phyloP scores from a whole-genome alignment of 2,797 vertebrate genomes.

The Etheostoma perlongum region DNA sequence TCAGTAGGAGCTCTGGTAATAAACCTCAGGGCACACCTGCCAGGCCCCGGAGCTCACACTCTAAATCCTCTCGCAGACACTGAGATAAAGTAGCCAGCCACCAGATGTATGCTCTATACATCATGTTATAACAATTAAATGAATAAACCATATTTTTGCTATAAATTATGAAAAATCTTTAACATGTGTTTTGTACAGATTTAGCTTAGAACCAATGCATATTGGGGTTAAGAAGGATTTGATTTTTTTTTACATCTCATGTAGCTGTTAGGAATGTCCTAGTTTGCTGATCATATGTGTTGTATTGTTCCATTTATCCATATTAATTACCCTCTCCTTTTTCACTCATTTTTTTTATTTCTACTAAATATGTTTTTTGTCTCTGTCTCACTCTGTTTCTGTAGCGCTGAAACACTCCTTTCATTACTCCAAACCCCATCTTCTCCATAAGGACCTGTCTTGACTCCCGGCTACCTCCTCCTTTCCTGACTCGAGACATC shows the following conservation, averaged over 20 bases:
- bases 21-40: constrained; percentile 55
- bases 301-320: constrained; percentile 32
- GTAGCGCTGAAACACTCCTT: constrained; percentile 84
- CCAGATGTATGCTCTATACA: not conserved
- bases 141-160: not conserved
- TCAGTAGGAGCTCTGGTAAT: constrained; percentile 39
- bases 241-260: constrained; percentile 17
- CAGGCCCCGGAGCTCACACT: constrained; percentile 66
- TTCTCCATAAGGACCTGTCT: constrained; percentile 82
- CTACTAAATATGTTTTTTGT: constrained; percentile 75
- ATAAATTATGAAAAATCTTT: not conserved
- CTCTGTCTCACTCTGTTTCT: constrained; percentile 80
- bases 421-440: constrained; percentile 77
- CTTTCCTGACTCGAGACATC: constrained; percentile 76
- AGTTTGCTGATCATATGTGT: constrained; percentile 33
- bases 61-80: constrained; percentile 61
- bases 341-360: constrained; percentile 29
- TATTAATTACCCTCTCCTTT: constrained; percentile 43
- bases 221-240: not conserved
- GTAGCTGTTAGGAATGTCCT: constrained; percentile 13
- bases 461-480: constrained; percentile 72
- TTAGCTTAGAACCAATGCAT: not conserved
- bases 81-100: constrained; percentile 28
- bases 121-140: not conserved
- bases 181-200: not conserved